Conservation (phyloP, 1,140 invertebrate genomes). For the Pomacea maculata region DNA sequence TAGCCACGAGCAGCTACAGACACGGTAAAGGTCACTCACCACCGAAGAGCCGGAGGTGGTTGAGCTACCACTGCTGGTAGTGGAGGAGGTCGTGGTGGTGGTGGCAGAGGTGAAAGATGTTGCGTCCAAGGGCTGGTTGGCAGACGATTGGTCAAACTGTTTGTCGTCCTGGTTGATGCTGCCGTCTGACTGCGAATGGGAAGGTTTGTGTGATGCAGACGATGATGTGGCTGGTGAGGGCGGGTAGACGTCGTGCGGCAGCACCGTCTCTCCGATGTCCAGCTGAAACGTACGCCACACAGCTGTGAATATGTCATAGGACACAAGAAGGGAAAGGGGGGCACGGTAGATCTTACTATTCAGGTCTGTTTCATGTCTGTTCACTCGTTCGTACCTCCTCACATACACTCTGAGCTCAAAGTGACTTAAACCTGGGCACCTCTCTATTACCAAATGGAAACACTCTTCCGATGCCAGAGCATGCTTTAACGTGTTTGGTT, state of each 20-base stretch:
- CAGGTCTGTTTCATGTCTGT: too few species aligned
- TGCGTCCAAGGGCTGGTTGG: not conserved
- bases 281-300: constrained; percentile 13
- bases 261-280: constrained; percentile 35
- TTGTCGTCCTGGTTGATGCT: not conserved
- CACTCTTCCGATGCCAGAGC: too few species aligned
- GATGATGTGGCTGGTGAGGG: not conserved
- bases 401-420: too few species aligned
- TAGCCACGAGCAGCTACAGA: not conserved
- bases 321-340: not conserved
- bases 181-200: not conserved
- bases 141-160: not conserved
- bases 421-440: too few species aligned
- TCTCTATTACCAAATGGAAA: too few species aligned
- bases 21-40: not conserved
- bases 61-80: constrained; percentile 6
- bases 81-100: constrained; percentile 10
- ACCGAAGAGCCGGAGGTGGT: not conserved
- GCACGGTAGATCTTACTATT: not conserved
- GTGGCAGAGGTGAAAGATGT: not conserved
- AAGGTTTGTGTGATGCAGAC: not conserved
- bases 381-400: too few species aligned
- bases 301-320: not conserved
- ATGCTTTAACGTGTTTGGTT: too few species aligned
- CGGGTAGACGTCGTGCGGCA: constrained; percentile 33